phyloP scores from a whole-genome alignment of 2,888 invertebrate genomes.

The Troilus luridus region DNA sequence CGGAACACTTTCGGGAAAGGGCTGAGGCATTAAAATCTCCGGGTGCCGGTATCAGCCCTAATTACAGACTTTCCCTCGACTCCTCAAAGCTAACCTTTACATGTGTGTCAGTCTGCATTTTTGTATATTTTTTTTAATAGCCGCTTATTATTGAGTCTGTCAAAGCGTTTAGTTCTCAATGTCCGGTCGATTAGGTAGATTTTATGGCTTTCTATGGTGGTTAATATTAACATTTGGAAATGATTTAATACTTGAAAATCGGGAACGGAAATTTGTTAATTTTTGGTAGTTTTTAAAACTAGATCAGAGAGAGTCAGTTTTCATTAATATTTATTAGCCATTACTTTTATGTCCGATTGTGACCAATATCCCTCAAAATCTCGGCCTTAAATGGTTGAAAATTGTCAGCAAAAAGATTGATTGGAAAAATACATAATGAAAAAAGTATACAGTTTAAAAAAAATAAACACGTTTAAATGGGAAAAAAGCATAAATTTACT shows the following conservation, averaged over 20 bases:
- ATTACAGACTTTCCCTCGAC: conserved; percentile 24
- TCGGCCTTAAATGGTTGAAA: no score
- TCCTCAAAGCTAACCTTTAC: conserved; percentile 26
- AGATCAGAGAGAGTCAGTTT: background rate
- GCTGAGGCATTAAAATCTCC: conserved; percentile 1
- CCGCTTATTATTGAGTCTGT: background rate
- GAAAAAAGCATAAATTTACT: no score
- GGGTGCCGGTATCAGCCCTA: background rate
- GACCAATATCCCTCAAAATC: no score
- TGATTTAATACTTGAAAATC: background rate
- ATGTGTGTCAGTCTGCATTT: conserved; percentile 19
- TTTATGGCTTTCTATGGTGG: background rate
- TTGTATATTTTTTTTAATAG: conserved; percentile 29
- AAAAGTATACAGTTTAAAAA: no score
- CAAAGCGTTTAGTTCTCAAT: background rate
- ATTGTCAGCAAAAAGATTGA: no score
- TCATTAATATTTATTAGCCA: no score
- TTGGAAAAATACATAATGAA: no score
- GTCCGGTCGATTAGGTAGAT: conserved; percentile 16
- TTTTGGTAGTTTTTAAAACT: background rate
- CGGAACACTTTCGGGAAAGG: background rate
- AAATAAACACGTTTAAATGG: no score
- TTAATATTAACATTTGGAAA: background rate
- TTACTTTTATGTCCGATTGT: no score
- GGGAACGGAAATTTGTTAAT: conserved; percentile 15